Conservation (phyloP, 1,140 invertebrate genomes). For the Drosophila pseudoananassae region DNA sequence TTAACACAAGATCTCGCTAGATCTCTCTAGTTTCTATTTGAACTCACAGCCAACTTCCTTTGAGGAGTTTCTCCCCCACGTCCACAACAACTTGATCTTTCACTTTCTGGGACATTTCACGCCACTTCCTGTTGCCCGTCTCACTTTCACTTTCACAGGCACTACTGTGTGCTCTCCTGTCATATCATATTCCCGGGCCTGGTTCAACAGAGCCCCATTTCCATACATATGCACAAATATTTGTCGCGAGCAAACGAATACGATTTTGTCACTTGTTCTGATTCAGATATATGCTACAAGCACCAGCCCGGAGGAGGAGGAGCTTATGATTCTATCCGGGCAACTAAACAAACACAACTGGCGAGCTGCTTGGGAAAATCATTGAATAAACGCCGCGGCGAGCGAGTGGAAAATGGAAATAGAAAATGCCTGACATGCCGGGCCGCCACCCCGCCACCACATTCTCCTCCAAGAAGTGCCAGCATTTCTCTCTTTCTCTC, state of each 20-base stretch:
- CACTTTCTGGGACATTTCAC: slow-evolving; percentile 36
- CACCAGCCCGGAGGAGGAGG: slow-evolving; percentile 4
- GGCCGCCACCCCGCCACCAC: slow-evolving; percentile 13
- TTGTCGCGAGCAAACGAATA: slow-evolving; percentile 39
- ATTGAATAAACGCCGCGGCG: slow-evolving; percentile 57
- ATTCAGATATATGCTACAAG: slow-evolving; percentile 13
- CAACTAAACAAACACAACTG: slow-evolving; percentile 77
- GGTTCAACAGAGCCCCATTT: slow-evolving; percentile 28
- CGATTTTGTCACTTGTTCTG: slow-evolving; percentile 27
- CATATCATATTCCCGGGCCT: slow-evolving; percentile 23
- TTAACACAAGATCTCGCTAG: too few species aligned
- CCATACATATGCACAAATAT: slow-evolving; percentile 54
- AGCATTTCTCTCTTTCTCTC: slow-evolving; percentile 16
- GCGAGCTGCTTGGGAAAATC: slow-evolving; percentile 55
- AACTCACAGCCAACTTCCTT: slow-evolving; percentile 25
- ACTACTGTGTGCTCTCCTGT: not conserved
- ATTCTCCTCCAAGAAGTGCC: slow-evolving; percentile 33
- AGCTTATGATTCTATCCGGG: slow-evolving; percentile 60
- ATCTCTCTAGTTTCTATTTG: too few species aligned
- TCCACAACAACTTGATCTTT: slow-evolving; percentile 35
- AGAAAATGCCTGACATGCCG: slow-evolving; percentile 67
- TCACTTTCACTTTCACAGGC: slow-evolving; percentile 32
- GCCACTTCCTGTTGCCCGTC: slow-evolving; percentile 32
- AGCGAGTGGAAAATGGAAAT: slow-evolving; percentile 69
- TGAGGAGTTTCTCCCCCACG: slow-evolving; percentile 15